Conservation (phyloP, 2,113 vertebrate genomes). For the Anolis carolinensis region DNA sequence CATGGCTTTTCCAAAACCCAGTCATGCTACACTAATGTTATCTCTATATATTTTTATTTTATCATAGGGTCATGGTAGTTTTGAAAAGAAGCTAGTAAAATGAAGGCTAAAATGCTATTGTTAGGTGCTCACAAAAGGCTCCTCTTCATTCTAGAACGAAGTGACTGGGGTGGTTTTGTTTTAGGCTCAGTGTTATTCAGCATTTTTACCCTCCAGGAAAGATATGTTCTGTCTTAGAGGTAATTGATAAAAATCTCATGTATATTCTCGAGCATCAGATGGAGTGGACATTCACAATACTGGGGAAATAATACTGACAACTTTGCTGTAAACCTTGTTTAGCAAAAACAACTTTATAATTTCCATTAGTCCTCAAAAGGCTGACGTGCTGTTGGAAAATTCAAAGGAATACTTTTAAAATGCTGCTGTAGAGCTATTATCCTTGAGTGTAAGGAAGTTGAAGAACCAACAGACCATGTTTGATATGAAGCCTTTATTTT, state of each 20-base stretch:
- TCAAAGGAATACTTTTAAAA: not conserved
- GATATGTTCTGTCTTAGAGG: not conserved
- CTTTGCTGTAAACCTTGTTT: not conserved
- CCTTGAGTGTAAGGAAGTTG: conserved; percentile 31
- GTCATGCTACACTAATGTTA: no score
- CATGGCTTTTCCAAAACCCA: no score
- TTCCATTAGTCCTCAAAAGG: not conserved
- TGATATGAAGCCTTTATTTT: conserved; percentile 52
- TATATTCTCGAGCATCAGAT: not conserved
- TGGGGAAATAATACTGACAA: not conserved
- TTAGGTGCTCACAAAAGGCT: no score
- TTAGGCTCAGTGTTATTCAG: no score
- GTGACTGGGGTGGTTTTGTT: not conserved
- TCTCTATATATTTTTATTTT: no score
- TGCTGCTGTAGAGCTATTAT: not conserved
- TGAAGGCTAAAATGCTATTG: no score
- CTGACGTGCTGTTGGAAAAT: not conserved
- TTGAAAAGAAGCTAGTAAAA: no score
- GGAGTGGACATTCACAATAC: not conserved
- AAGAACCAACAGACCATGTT: conserved; percentile 12
- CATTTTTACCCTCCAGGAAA: not conserved
- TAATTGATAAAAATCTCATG: not conserved
- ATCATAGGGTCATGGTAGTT: no score
- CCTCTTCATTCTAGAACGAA: not conserved
- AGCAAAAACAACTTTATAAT: not conserved